Base-by-base conservation (phyloP, 2,113 vertebrate genomes). In the Thamnophis sirtalis region DNA sequence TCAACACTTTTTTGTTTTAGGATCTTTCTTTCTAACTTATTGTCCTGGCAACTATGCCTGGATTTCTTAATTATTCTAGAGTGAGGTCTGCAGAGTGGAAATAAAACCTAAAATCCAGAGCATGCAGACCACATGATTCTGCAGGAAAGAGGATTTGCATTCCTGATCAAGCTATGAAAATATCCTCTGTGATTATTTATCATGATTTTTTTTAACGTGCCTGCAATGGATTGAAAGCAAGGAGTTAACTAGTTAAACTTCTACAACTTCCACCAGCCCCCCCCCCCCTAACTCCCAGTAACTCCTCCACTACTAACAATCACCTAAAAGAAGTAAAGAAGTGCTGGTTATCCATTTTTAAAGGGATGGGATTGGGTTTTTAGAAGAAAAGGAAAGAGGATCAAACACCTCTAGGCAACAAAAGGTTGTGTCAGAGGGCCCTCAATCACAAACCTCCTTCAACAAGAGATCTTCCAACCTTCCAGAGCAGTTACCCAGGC, bases 321-420 rank as follows among this genome's bases (percentile, higher is more conserved):
- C 98, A 98, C 97, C 56, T 97, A 97, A 98, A 98, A 98, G 98
- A 97, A 97, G 97, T 97, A 98, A 98, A 98, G 98, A 97, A 97
- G 97, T 97, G 97, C 97, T 98, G 97, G 97, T 98, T 98, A 98
- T 98, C 98, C 97, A 97, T 98, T 98, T 98, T 98, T 98, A 97
- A 98, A 98, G 97, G 97, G 97, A 98, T 98, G 98, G 97, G 97
- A 97, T 97, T 97, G 97, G 97, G 97, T 97, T 98, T 98, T 97
- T 26, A 89, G 97, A 97, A 98, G 97, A 98, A 98, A 98, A 96
- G 98, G 97, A 98, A 98, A 99, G 98, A 98, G 98, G 98, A 99
- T 99, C 98, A 99, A 99, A 99, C 98, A 99, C 99, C 98, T 98
- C 97, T 98, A 97, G 98, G 98, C 98, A 98, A 99, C 99, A 99